Evolutionary conservation across 2,113 vertebrate genomes (phyloP), one percentile per base, ranked within the genome.

Genomic region (Cyphomyrus discorhynchus): DNA sequence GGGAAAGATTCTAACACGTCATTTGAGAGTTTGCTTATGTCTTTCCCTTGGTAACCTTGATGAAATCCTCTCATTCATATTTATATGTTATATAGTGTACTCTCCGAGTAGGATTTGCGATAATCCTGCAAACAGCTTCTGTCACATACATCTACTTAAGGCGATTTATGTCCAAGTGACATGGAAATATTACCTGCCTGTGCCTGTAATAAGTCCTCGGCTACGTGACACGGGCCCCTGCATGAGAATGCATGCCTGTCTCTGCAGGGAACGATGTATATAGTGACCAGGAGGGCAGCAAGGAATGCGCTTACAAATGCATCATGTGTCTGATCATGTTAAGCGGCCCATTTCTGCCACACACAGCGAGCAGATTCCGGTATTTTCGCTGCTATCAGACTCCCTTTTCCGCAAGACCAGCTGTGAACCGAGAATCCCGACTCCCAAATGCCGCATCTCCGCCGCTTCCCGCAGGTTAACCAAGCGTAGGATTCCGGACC

Each of bases 361-460:
- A 89, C 89, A 90, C 92, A 92, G 89, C 88, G 11, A 92, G 91
- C 88, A 49, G 86, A 90, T 90, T 90, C 91, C 90, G 91, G 46
- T 62, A 89, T 91, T 91, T 90, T 58, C 49, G 53, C 27, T n/a
- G 31, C 2, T 50, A 31, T 77, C 15, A 31, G n/a, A 31, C 3
- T 52, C 1, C 84, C n/a, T 24, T 31, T 31, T 52, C 6, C 47
- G 6, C 7, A 6, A 49, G 84, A 85, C 42, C 83, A 50, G 46
- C 46, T n/a, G 46, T 21, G 47, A 4, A 31, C 5, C 15, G 9
- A 52, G 49, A 46, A 15, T 6, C 24, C 5, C 15, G 13, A 35
- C 85, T 86, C 13, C 24, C 24, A 27, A 27, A 19, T 35, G 84
- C 0, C n/a, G 5, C n/a, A 46, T 24, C 3, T 47, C 46, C 46